Conservation (phyloP, 2,888 invertebrate genomes). For the Cordilura impudica region DNA sequence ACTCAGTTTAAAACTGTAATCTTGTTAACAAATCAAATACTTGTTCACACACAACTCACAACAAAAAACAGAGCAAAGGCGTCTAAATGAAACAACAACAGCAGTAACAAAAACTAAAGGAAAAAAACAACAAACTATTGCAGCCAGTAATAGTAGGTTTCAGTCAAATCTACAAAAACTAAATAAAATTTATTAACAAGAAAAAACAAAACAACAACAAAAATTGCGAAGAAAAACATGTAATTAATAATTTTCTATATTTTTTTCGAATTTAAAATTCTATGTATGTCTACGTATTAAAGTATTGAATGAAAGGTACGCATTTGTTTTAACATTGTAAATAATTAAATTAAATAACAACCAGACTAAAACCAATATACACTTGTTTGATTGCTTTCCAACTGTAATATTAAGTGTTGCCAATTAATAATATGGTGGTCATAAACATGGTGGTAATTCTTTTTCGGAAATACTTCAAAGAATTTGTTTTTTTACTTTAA, state of each 20-base stretch:
- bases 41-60: slow-evolving; percentile 76
- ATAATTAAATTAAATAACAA: slow-evolving; percentile 52
- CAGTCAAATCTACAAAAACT: slow-evolving; percentile 5
- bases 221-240: neutral
- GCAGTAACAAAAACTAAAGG: neutral
- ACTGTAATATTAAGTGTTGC: no score
- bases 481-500: no score
- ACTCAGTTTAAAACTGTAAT: slow-evolving; percentile 68
- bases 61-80: slow-evolving; percentile 43
- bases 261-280: neutral
- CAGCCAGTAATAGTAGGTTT: slow-evolving; percentile 25
- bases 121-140: slow-evolving; percentile 36
- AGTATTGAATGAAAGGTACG: slow-evolving; percentile 43
- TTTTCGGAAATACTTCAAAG: no score
- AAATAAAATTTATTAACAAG: slow-evolving; percentile 23
- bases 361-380: slow-evolving; percentile 38
- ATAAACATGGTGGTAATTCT: no score
- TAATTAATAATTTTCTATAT: slow-evolving; percentile 37
- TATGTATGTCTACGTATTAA: neutral
- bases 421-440: no score
- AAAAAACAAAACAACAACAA: neutral
- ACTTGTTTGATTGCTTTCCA: slow-evolving; percentile 22
- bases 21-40: slow-evolving; percentile 78
- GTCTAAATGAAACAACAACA: slow-evolving; percentile 25
- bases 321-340: slow-evolving; percentile 57